Conservation (phyloP, 2,113 vertebrate species). For the Oxygymnocypris stewartii region DNA sequence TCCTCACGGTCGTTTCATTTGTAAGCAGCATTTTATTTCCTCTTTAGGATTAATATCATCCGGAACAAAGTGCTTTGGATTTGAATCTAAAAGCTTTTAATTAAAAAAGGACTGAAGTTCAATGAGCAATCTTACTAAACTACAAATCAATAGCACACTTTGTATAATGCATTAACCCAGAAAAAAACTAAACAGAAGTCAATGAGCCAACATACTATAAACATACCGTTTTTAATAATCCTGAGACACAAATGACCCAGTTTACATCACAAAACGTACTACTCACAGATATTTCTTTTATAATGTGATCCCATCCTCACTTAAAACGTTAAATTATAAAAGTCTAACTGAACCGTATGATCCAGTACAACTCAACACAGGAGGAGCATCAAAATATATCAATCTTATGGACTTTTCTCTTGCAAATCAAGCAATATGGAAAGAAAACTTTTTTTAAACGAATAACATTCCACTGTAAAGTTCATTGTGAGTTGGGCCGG, state of each 20-base stretch:
- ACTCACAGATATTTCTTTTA: neutral
- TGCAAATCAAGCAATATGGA: neutral
- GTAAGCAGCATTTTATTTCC: neutral
- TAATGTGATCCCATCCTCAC: neutral
- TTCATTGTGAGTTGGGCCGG: neutral
- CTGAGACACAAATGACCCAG: neutral
- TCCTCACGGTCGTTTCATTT: neutral
- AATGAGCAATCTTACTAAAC: neutral
- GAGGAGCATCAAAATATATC: neutral
- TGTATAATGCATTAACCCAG: no score
- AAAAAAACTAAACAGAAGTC: neutral
- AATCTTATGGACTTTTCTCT: neutral
- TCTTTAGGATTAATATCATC: neutral
- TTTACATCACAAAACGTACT: neutral
- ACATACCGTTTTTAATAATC: constrained; percentile 34
- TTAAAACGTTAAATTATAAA: constrained; percentile 7
- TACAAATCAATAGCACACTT: constrained; percentile 7
- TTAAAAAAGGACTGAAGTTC: neutral
- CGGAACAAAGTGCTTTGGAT: neutral
- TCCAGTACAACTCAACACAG: neutral
- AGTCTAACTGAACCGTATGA: constrained; percentile 12
- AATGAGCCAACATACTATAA: neutral
- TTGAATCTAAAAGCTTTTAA: neutral
- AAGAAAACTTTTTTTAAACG: neutral
- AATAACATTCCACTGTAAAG: neutral